Evolutionary conservation across 2,797 vertebrate species (phyloP).

Genomic region (Cossypha caffra): DNA sequence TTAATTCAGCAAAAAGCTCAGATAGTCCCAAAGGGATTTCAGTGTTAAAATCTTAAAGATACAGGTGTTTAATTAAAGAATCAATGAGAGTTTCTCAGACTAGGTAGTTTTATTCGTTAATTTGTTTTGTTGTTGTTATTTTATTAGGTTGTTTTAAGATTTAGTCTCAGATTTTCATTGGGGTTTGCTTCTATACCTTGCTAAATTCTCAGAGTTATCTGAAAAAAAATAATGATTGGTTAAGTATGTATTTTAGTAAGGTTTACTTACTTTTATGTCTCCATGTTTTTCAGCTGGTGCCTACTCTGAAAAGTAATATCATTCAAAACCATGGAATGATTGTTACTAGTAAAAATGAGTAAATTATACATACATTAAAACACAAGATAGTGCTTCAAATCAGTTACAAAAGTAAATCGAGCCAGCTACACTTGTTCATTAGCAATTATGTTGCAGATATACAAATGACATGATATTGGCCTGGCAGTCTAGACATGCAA

Average conservation of each 20-base stretch:
- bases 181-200: neutral
- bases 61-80: neutral
- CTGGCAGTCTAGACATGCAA: neutral
- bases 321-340: neutral
- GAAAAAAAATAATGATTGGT: neutral
- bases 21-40: neutral
- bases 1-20: neutral
- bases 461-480: neutral
- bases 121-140: neutral
- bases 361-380: neutral
- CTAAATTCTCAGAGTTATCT: neutral
- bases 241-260: neutral
- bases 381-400: neutral
- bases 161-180: neutral
- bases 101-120: neutral
- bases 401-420: neutral
- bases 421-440: neutral
- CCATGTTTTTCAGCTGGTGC: neutral
- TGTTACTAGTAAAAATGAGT: neutral
- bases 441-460: neutral
- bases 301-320: neutral
- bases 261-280: neutral
- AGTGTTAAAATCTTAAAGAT: neutral
- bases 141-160: neutral
- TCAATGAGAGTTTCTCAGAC: neutral